Conservation (phyloP, 2,888 invertebrate species). For the Drosophila prolongata region DNA sequence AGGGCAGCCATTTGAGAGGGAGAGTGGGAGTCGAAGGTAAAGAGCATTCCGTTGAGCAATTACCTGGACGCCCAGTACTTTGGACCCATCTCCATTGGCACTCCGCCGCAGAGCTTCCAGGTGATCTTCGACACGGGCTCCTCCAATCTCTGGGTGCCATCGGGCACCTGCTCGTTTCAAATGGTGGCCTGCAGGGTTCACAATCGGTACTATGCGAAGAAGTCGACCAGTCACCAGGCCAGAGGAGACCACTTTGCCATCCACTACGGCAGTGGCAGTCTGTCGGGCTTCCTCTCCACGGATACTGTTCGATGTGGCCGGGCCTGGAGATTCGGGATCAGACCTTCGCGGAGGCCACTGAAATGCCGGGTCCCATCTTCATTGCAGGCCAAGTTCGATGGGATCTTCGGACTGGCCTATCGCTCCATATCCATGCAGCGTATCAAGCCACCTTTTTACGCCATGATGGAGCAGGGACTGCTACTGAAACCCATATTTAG, state of each 20-base stretch:
- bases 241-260: constrained; percentile 87
- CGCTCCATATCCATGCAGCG: constrained; percentile 59
- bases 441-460: constrained; percentile 67
- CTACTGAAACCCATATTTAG: constrained; percentile 56
- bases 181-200: constrained; percentile 98
- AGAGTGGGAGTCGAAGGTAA: constrained; percentile 82
- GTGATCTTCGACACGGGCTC: constrained; percentile 99
- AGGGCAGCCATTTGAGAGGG: background rate
- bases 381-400: constrained; percentile 69
- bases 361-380: constrained; percentile 72
- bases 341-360: constrained; percentile 66
- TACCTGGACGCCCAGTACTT: constrained; percentile 98
- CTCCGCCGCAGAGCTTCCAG: constrained; percentile 94
- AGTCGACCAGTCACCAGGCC: constrained; percentile 91
- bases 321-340: constrained; percentile 58
- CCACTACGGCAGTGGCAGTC: constrained; percentile 68
- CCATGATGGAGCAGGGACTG: constrained; percentile 58
- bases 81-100: constrained; percentile 95
- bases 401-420: constrained; percentile 70
- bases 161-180: constrained; percentile 95
- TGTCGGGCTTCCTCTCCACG: constrained; percentile 55
- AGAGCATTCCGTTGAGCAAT: constrained; percentile 91
- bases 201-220: constrained; percentile 95
- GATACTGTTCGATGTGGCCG: constrained; percentile 64
- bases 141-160: constrained; percentile 99